Percentiles rank a stretch among this genome's conserved stretches.
phyloP scores from a whole-genome alignment of 2,113 vertebrate genomes.

The Lagopus leucura region DNA sequence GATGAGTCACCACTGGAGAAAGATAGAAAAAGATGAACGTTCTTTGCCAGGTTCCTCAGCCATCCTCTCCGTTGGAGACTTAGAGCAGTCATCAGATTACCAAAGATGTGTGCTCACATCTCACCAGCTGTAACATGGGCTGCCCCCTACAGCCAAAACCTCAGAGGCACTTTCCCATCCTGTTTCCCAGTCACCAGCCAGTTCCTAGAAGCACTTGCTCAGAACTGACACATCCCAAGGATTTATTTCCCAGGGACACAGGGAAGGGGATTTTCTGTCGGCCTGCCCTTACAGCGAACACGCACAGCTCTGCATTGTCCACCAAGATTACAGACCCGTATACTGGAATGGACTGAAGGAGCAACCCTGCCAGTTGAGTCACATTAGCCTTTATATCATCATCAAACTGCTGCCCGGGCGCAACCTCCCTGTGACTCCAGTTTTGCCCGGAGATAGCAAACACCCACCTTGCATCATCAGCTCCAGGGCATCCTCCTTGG shows the following conservation, averaged over 20 bases:
- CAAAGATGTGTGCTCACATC: conserved; percentile 85
- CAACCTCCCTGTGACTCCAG: neutral
- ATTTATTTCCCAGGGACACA: neutral
- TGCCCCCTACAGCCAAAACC: conserved; percentile 46
- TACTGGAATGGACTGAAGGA: conserved; percentile 32
- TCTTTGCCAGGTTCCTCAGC: neutral
- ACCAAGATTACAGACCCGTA: conserved; percentile 85
- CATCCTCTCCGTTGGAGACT: neutral
- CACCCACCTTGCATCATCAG: conserved; percentile 85
- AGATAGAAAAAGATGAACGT: neutral
- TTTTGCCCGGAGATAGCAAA: too few species aligned
- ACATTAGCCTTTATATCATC: conserved; percentile 85
- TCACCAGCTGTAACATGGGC: conserved; percentile 39
- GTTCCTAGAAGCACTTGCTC: conserved; percentile 20
- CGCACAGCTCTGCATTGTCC: conserved; percentile 69
- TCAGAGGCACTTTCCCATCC: neutral
- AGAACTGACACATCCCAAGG: conserved; percentile 6
- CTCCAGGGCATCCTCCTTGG: conserved; percentile 90
- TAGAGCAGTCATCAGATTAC: conserved; percentile 84
- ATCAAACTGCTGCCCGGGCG: conserved; percentile 41
- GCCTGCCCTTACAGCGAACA: conserved; percentile 84
- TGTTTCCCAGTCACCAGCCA: conserved; percentile 40
- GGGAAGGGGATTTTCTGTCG: conserved; percentile 67
- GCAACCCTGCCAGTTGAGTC: conserved; percentile 73
- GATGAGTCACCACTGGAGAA: conserved; percentile 82